Conservation (phyloP, 1,140 invertebrate species). For the Rhynchophorus ferrugineus region DNA sequence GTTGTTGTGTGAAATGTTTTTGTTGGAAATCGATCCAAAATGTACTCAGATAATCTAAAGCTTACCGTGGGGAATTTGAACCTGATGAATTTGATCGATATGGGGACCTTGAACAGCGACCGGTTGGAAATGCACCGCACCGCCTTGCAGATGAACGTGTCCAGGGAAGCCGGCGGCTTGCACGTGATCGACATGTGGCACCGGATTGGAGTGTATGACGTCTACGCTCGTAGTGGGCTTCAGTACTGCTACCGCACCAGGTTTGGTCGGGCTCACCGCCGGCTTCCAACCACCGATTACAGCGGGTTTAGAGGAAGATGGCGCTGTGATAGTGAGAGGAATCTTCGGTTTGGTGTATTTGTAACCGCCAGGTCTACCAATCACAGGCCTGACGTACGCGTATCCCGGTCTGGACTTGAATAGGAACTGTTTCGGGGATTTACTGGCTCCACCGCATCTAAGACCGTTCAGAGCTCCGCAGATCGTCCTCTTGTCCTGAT, state of each 20-base stretch:
- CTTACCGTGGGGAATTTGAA: constrained; percentile 15
- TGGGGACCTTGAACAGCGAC: constrained; percentile 6
- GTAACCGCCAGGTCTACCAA: constrained; percentile 19
- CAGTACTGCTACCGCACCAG: constrained; percentile 14
- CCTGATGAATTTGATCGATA: constrained; percentile 20
- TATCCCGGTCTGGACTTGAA: constrained; percentile 26
- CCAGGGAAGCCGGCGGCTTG: neutral
- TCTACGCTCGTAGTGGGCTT: constrained; percentile 21
- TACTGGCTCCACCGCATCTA: constrained; percentile 21
- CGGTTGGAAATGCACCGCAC: neutral
- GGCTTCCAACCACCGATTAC: constrained; percentile 20
- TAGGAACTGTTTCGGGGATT: constrained; percentile 2
- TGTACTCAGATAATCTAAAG: neutral
- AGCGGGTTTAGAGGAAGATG: constrained; percentile 10
- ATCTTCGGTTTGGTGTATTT: constrained; percentile 23
- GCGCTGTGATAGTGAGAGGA: constrained; percentile 13
- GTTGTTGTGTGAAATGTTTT: too few species aligned
- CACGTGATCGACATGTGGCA: constrained; percentile 18
- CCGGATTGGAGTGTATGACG: constrained; percentile 17
- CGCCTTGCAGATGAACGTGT: constrained; percentile 2
- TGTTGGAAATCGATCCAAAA: neutral
- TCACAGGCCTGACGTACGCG: constrained; percentile 21
- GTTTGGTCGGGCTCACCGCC: constrained; percentile 5
- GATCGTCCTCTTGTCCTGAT: constrained; percentile 35
- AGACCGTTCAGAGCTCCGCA: constrained; percentile 15